Conservation (phyloP, 2,888 invertebrate genomes). For the Cheiracanthium punctorium region DNA sequence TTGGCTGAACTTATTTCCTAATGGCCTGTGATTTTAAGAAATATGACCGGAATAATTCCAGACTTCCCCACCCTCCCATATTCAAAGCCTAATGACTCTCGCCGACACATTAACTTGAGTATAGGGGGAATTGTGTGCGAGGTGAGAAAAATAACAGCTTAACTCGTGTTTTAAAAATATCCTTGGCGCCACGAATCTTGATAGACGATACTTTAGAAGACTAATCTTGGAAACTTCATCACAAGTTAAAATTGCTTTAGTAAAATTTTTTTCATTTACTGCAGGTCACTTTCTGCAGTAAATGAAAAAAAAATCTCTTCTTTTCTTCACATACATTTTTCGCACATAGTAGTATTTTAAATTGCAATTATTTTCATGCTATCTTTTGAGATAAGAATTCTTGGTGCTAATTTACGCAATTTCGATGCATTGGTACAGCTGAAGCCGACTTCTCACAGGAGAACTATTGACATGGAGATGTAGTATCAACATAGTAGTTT, state of each 20-base stretch:
- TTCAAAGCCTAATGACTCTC: conserved; percentile 59
- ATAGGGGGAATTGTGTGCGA: conserved; percentile 51
- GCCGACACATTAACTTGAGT: conserved; percentile 65
- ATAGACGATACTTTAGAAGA: conserved; percentile 52
- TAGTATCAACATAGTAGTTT: no score
- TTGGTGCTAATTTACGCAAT: no score
- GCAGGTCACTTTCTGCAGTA: conserved; percentile 21
- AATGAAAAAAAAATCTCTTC: no score
- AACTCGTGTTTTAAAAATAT: conserved; percentile 48
- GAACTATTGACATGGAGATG: no score
- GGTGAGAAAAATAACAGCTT: conserved; percentile 66
- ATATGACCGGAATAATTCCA: conserved; percentile 20
- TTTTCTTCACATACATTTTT: conserved; percentile 12
- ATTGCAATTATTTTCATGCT: conserved; percentile 27
- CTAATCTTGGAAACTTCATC: conserved; percentile 37
- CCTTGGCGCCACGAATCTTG: conserved; percentile 52
- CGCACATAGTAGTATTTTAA: conserved; percentile 38
- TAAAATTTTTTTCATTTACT: conserved; percentile 33
- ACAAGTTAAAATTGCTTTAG: conserved; percentile 37
- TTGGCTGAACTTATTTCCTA: conserved; percentile 49
- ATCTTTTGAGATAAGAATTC: no score
- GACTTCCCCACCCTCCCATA: conserved; percentile 9
- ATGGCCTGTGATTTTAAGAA: conserved; percentile 65
- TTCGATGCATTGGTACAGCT: no score
- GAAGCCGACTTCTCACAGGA: no score